Evolutionary conservation across 92 coral and sea anemone genomes (phyloP).

Genomic region (Plumapathes pennacea): DNA sequence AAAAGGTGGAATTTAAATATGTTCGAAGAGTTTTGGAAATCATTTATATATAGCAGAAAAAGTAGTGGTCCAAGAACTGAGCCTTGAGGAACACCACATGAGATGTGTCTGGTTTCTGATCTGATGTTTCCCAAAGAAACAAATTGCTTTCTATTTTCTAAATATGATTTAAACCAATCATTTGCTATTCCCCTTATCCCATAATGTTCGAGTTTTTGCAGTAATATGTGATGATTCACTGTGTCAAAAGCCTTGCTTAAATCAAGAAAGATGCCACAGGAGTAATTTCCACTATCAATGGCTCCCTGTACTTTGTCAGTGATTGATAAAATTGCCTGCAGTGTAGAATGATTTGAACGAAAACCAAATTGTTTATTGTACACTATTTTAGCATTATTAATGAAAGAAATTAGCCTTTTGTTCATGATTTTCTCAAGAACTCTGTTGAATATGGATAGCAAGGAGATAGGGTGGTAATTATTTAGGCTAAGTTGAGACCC

Average conservation of each 20-base stretch:
- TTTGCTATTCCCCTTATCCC: slow-evolving; percentile 40
- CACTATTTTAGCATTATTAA: slow-evolving; percentile 19
- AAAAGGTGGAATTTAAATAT: slow-evolving; percentile 42
- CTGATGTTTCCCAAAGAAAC: slow-evolving; percentile 22
- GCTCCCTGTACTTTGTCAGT: slow-evolving; percentile 40
- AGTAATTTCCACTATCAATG: slow-evolving; percentile 13
- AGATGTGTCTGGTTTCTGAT: slow-evolving; percentile 12
- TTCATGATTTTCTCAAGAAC: slow-evolving; percentile 33
- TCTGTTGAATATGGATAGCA: slow-evolving; percentile 36
- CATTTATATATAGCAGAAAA: slow-evolving; percentile 34
- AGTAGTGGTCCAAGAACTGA: slow-evolving; percentile 44
- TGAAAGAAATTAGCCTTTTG: slow-evolving; percentile 21
- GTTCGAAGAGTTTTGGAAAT: slow-evolving; percentile 16
- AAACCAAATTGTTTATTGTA: slow-evolving; percentile 45
- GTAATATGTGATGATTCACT: slow-evolving; percentile 30
- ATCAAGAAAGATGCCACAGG: slow-evolving; percentile 46
- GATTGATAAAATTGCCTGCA: slow-evolving; percentile 30
- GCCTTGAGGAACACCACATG: slow-evolving; percentile 49
- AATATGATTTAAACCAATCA: slow-evolving; percentile 32
- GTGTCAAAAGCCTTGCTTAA: slow-evolving; percentile 39
- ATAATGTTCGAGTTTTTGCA: slow-evolving; percentile 17
- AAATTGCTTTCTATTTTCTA: slow-evolving; percentile 17
- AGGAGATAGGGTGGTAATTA: slow-evolving; percentile 42
- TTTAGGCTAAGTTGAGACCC: background rate
- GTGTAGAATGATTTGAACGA: slow-evolving; percentile 28